These are phyloP conservation scores for Periphyllus acericola DNA, from an alignment of 2,888 invertebrate genomes.

Conservation along the genomic window DNA sequence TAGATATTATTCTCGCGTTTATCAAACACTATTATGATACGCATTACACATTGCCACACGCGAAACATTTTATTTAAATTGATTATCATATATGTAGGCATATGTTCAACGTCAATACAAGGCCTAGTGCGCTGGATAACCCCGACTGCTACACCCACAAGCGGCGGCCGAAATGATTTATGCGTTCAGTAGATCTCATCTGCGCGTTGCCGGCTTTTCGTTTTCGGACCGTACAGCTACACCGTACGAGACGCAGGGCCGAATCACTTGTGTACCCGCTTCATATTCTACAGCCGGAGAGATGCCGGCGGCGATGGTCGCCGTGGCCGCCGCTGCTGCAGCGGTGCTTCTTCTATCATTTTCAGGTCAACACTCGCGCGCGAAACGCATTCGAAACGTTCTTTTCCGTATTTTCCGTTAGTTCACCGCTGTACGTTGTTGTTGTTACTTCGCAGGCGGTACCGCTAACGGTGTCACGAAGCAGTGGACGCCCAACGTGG, in stretches of 20 bases:
- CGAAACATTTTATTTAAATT: conserved; percentile 3
- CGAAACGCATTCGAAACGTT: background rate
- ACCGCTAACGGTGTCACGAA: background rate
- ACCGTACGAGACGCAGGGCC: background rate
- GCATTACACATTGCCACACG: background rate
- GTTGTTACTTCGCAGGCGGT: background rate
- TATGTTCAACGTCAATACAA: conserved; percentile 24
- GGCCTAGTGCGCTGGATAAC: background rate
- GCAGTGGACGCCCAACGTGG: conserved; percentile 63
- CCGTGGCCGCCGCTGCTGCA: background rate
- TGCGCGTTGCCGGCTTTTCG: background rate
- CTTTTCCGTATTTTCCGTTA: background rate
- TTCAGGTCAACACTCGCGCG: conserved; percentile 24
- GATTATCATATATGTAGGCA: background rate
- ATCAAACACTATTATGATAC: background rate
- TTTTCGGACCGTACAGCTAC: background rate
- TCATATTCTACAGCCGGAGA: background rate
- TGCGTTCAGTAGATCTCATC: conserved; percentile 6
- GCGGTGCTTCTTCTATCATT: conserved; percentile 10
- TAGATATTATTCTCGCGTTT: background rate
- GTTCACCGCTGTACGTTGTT: background rate
- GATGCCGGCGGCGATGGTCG: background rate
- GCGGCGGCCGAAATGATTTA: conserved; percentile 6
- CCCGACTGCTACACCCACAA: background rate
- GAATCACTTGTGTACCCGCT: background rate